phyloP scores from a whole-genome alignment of 1,140 invertebrate species.

The Ruditapes philippinarum region DNA sequence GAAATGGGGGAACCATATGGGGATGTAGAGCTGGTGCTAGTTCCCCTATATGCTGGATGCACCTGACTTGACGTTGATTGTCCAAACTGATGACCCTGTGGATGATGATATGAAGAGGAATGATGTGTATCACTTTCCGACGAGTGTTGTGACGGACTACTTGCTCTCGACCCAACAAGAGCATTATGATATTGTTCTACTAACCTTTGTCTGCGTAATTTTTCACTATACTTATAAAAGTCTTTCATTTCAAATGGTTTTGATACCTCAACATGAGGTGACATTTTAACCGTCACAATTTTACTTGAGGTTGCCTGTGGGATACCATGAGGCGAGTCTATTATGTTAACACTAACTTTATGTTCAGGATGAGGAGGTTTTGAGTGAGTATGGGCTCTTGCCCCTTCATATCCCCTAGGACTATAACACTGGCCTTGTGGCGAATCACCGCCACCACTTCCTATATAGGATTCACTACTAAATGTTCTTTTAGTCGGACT shows the following conservation, averaged over 20 bases:
- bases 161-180: constrained; percentile 72
- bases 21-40: constrained; percentile 40
- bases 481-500: constrained; percentile 38
- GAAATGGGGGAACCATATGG: constrained; percentile 48
- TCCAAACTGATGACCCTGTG: constrained; percentile 30
- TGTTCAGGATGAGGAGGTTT: constrained; percentile 30
- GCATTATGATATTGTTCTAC: constrained; percentile 79
- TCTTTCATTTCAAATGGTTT: constrained; percentile 99
- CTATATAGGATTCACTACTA: constrained; percentile 20
- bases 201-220: constrained; percentile 91
- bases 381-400: background rate
- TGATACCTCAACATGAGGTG: constrained; percentile 94
- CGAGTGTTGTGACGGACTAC: constrained; percentile 72
- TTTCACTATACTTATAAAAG: constrained; percentile 98
- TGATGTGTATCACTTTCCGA: constrained; percentile 66
- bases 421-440: constrained; percentile 69
- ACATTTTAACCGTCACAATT: constrained; percentile 76
- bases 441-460: constrained; percentile 10
- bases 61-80: background rate
- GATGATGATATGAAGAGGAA: constrained; percentile 48
- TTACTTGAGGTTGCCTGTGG: constrained; percentile 67
- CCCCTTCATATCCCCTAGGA: constrained; percentile 70
- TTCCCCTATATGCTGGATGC: constrained; percentile 2
- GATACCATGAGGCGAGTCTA: constrained; percentile 46
- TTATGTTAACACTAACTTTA: constrained; percentile 45